Conservation (phyloP, 1,140 invertebrate species). For the Diabrotica undecimpunctata region DNA sequence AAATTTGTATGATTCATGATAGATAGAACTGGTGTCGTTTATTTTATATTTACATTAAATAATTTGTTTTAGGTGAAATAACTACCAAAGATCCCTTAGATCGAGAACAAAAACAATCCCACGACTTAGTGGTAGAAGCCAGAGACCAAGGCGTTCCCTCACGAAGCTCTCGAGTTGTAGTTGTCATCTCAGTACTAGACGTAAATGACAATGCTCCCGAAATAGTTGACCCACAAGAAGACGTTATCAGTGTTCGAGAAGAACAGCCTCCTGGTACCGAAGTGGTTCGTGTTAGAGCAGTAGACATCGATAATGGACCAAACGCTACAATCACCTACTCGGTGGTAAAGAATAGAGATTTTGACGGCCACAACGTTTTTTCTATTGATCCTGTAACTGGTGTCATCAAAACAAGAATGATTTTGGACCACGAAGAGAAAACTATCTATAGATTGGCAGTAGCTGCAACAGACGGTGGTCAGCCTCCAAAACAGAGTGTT, state of each 20-base stretch:
- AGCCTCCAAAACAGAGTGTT: constrained; percentile 74
- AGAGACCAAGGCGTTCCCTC: constrained; percentile 79
- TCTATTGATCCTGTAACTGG: constrained; percentile 82
- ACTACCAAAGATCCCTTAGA: constrained; percentile 77
- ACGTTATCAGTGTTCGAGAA: constrained; percentile 82
- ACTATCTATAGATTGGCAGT: constrained; percentile 82
- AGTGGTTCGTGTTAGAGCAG: constrained; percentile 78
- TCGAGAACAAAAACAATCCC: constrained; percentile 70
- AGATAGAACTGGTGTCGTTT: too few species aligned
- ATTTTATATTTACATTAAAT: too few species aligned
- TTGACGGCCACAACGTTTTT: constrained; percentile 80
- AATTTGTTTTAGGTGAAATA: constrained; percentile 70
- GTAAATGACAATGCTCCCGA: constrained; percentile 88
- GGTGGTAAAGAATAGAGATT: constrained; percentile 77
- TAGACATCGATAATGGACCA: constrained; percentile 81
- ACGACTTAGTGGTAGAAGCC: constrained; percentile 81
- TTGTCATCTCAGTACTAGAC: constrained; percentile 74
- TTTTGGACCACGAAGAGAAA: constrained; percentile 87
- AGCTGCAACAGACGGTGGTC: constrained; percentile 81
- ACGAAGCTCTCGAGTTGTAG: constrained; percentile 65
- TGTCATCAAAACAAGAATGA: constrained; percentile 79
- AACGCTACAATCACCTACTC: constrained; percentile 88
- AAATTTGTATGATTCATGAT: too few species aligned
- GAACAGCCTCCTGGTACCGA: constrained; percentile 78
- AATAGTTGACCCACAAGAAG: constrained; percentile 82